Percentiles rank a stretch among this genome's conserved stretches.
phyloP scores from a whole-genome alignment of 2,888 invertebrate genomes.

The Panzeria rudis region DNA sequence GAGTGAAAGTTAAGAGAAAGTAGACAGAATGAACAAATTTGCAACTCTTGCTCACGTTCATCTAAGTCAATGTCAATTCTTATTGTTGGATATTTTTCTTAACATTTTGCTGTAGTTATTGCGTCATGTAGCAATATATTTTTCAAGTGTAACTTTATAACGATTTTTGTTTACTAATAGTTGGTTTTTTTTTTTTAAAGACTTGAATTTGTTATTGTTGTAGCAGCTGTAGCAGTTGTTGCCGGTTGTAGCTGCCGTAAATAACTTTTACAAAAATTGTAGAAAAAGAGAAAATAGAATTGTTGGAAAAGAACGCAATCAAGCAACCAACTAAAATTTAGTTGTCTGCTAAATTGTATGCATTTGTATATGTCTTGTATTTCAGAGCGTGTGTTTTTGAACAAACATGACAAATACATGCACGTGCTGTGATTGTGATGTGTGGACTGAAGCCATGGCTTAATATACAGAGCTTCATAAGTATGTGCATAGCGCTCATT shows the following conservation, averaged over 20 bases:
- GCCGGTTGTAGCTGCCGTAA: conserved; percentile 12
- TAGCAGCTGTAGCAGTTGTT: not conserved
- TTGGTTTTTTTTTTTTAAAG: conserved; percentile 20
- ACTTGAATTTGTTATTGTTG: conserved; percentile 5
- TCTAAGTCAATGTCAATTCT: conserved; percentile 4
- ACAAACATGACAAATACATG: not conserved
- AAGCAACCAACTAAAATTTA: conserved; percentile 32
- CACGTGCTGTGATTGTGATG: not conserved
- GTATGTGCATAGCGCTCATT: not conserved
- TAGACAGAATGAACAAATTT: not conserved
- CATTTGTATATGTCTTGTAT: not conserved
- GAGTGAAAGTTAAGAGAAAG: conserved; percentile 27
- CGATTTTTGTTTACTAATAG: conserved; percentile 40
- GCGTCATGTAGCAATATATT: not conserved
- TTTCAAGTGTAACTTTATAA: conserved; percentile 39
- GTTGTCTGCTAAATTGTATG: not conserved
- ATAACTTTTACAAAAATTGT: conserved; percentile 30
- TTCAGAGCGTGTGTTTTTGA: not conserved
- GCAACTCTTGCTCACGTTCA: conserved; percentile 5
- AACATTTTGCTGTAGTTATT: not conserved
- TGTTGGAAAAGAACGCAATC: conserved; percentile 13
- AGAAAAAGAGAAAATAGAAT: not conserved
- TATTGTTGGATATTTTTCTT: not conserved
- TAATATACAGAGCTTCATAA: not conserved
- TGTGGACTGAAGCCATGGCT: not conserved